Percentiles rank a stretch among this genome's conserved stretches.
Evolutionary conservation across 2,113 vertebrate species (phyloP).

Genomic region (Dromaius novaehollandiae): DNA sequence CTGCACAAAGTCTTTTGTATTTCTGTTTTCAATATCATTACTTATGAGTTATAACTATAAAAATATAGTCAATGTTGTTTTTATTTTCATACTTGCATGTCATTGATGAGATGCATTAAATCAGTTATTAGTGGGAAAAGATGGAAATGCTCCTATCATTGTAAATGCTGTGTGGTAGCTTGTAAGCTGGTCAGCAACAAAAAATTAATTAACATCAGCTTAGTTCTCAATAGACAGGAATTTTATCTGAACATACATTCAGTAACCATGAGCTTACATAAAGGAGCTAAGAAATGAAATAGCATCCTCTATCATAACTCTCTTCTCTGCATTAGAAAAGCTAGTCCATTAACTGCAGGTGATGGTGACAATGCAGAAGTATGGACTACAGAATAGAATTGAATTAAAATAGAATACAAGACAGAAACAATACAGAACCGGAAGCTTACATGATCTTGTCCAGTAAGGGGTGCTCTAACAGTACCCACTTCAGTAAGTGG

Average conservation of each 20-base stretch:
- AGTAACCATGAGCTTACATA: background rate
- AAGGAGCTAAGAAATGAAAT: background rate
- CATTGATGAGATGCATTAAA: background rate
- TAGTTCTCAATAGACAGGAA: background rate
- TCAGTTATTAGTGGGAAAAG: background rate
- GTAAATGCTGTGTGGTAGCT: background rate
- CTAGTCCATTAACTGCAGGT: background rate
- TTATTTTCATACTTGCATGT: background rate
- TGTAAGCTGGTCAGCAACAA: background rate
- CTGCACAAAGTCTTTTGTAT: background rate
- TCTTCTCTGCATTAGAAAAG: background rate
- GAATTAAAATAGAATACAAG: background rate
- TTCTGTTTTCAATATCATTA: background rate
- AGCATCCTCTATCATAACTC: background rate
- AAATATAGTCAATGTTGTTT: background rate
- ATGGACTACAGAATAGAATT: background rate
- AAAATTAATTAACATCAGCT: background rate
- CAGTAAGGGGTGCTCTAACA: conserved; percentile 15
- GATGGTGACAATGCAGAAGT: background rate
- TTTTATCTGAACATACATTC: background rate
- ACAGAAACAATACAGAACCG: background rate
- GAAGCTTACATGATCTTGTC: background rate
- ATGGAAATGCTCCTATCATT: background rate
- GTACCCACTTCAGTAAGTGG: background rate
- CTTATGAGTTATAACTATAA: background rate